Base-by-base conservation (phyloP, 1,140 invertebrate species). In the Anthonomus grandis region DNA sequence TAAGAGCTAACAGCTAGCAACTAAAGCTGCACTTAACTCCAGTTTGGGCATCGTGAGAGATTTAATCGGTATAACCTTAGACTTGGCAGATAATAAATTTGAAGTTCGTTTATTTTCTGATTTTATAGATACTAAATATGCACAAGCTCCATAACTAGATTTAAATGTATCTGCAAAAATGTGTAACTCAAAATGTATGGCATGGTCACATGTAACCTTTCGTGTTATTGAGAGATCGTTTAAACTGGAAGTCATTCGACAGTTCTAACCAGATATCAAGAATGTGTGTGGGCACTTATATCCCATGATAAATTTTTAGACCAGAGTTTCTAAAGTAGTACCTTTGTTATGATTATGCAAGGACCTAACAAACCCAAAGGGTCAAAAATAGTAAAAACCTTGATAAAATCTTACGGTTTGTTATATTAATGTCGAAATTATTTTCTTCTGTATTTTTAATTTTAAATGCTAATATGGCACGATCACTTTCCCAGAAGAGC, bases 291-390 rank as follows among this genome's bases (percentile, higher is more conserved):
- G 69, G 61, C 9, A 75, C 49, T 19, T 56, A 69, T 62, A 54
- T 77, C 75, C n/a, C 74, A 78, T 25, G 64, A 66, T 8, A 72
- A 4, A 12, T 67, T 63, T 27, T 38, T 22, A 37, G 54, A 17
- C 73, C 74, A 74, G 5, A 76, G 22, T 42, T 67, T 49, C 63
- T 77, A 74, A 10, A 77, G 31, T 6, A 76, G 46, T 2, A 73
- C 66, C 60, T 77, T 77, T 34, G 66, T 63, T 9, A 55, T 51
- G 15, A 76, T 67, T 3, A 65, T 66, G 15, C 71, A 44, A 18
- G 74, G 72, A 23, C 60, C 54, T 5, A 74, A 21, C 18, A 73
- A 59, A 19, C 74, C 75, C 8, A 74, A 60, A n/a, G 74, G 75
- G 57, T 78, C 75, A 51, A 73, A 77, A 12, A 74, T 42, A 56